These are phyloP conservation scores for Osmerus mordax DNA, from an alignment of 2,113 vertebrate genomes.

Conservation along the genomic window DNA sequence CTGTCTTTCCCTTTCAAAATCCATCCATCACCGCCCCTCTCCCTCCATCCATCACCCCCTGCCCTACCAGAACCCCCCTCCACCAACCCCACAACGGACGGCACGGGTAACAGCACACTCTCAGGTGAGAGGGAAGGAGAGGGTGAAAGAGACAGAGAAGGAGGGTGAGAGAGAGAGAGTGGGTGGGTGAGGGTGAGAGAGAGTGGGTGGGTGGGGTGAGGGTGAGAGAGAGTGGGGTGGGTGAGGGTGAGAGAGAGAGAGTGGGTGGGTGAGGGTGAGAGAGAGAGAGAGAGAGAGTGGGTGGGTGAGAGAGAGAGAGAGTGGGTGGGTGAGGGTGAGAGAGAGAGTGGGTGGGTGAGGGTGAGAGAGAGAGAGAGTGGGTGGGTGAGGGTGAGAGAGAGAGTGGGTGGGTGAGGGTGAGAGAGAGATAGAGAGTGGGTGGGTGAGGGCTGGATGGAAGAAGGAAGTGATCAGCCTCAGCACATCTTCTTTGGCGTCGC, in stretches of 20 bases:
- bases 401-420: not conserved
- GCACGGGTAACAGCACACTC: slow-evolving; percentile 65
- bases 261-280: too few relatives aligned
- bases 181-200: not conserved
- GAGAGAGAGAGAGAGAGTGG: too few relatives aligned
- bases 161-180: not conserved
- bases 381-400: too few relatives aligned
- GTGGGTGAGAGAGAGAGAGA: too few relatives aligned
- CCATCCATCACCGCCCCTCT: slow-evolving; percentile 9
- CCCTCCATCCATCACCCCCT: slow-evolving; percentile 27
- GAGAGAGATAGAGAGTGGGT: not conserved
- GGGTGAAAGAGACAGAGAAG: slow-evolving; percentile 8
- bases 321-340: too few relatives aligned
- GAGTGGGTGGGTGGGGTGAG: too few relatives aligned
- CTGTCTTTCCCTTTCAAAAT: slow-evolving; percentile 18
- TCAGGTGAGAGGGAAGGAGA: slow-evolving; percentile 63
- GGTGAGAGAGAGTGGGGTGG: too few relatives aligned
- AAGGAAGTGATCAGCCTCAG: too few relatives aligned
- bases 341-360: too few relatives aligned
- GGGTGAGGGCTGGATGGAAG: slow-evolving; percentile 7
- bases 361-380: too few relatives aligned
- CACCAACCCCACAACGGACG: slow-evolving; percentile 51
- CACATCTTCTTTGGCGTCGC: too few relatives aligned
- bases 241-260: too few relatives aligned
- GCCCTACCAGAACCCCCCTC: slow-evolving; percentile 61